phyloP scores from a whole-genome alignment of 2,113 vertebrate genomes.

The Corydoras sp. region DNA sequence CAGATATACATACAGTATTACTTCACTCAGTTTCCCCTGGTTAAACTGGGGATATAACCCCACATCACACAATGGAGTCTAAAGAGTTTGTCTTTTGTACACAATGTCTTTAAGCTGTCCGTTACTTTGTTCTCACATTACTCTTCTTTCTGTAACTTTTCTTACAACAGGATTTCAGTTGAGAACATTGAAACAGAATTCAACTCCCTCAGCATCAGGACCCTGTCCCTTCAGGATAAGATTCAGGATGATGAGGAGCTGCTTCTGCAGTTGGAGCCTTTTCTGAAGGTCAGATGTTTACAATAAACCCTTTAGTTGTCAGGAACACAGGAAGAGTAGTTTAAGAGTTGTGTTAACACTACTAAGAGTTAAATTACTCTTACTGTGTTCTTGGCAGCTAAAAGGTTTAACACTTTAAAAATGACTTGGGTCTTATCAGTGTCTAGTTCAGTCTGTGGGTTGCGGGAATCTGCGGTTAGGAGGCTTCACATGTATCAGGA shows the following conservation, averaged over 20 bases:
- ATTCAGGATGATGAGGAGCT: slow-evolving; percentile 78
- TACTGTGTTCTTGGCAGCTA: too few relatives aligned
- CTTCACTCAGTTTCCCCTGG: too few relatives aligned
- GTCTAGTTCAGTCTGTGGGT: too few relatives aligned
- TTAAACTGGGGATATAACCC: too few relatives aligned
- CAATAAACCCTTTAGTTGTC: background rate
- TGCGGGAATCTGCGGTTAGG: too few relatives aligned
- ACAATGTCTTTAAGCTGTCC: background rate
- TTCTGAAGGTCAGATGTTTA: slow-evolving; percentile 76
- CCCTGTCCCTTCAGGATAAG: slow-evolving; percentile 78
- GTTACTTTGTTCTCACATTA: background rate
- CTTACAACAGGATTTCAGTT: slow-evolving; percentile 77
- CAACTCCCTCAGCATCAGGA: slow-evolving; percentile 75
- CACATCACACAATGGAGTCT: too few relatives aligned
- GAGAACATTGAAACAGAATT: slow-evolving; percentile 85
- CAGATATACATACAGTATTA: too few relatives aligned
- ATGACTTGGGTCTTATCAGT: too few relatives aligned
- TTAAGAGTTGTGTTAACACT: too few relatives aligned
- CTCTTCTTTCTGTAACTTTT: background rate
- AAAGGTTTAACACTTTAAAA: too few relatives aligned
- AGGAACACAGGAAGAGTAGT: background rate
- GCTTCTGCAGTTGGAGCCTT: slow-evolving; percentile 78
- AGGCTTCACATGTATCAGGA: too few relatives aligned
- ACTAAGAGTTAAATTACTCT: too few relatives aligned
- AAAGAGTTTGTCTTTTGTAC: background rate